Evolutionary conservation across 2,888 invertebrate species (phyloP), one percentile per base, ranked within the genome.

Genomic region (Amiota mariae): DNA sequence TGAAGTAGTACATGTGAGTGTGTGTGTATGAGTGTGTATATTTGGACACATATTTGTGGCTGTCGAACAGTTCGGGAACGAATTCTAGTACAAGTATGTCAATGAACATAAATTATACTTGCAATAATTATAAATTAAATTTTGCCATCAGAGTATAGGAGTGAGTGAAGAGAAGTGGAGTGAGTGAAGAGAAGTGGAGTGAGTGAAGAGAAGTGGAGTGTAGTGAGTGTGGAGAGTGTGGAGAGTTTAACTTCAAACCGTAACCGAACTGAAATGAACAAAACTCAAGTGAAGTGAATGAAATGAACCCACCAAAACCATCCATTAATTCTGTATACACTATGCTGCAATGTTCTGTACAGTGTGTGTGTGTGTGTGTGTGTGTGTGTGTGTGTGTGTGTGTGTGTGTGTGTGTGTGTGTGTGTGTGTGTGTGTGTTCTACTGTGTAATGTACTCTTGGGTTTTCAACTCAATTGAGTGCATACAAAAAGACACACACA

Each of bases 41-140:
- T 1, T 24, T 24, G 24, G 24, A 24, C 24, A 3, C 3, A 2
- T 24, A 24, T 24, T 24, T 24, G 24, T 24, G 24, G 24, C 24
- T 24, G 24, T n/a, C n/a, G n/a, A n/a, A n/a, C n/a, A n/a, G 51
- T 51, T 24, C 24, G 24, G 24, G 24, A 24, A 24, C 24, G 24
- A 24, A 3, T 24, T 24, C 24, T 1, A 24, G 24, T 36, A 36
- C 36, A 36, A 36, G 36, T 36, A 79, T 85, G 85, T 85, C 84
- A 85, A 84, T 84, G 85, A 83, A 82, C 85, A 85, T 85, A 85
- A 85, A 85, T 85, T 85, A 84, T 84, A 79, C 80, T 83, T 77
- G 84, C 85, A 85, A 85, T 85, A 85, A 85, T 85, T 85, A 85
- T 85, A 85, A 85, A 85, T 85, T 85, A 85, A 85, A 84, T 85